A percentile compares a stretch with the other conserved stretches of the same genome.
Conservation (phyloP, 2,797 vertebrate genomes). For the Podarcis lilfordi region DNA sequence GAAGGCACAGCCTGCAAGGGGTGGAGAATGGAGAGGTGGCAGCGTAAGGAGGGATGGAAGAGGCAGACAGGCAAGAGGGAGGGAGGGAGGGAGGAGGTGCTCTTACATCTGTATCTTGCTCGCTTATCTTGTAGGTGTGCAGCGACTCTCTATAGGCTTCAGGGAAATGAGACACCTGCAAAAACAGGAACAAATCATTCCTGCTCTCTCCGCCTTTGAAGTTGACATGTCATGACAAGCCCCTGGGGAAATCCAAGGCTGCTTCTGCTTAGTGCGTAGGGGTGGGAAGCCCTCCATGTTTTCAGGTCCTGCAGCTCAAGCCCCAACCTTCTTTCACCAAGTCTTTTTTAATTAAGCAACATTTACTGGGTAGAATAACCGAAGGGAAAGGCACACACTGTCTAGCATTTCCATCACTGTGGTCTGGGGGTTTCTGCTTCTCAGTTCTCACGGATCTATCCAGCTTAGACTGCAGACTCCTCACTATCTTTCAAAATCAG, state of each 20-base stretch:
- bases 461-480: neutral
- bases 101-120: conserved; percentile 96
- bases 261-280: neutral
- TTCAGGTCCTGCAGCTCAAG: neutral
- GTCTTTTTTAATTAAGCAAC: neutral
- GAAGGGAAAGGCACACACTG: neutral
- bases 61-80: neutral
- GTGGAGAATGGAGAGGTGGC: neutral
- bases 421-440: neutral
- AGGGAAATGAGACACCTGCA: conserved; percentile 89
- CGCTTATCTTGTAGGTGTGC: conserved; percentile 91
- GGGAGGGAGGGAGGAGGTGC: conserved; percentile 41
- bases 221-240: neutral
- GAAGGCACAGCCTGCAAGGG: neutral
- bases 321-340: neutral
- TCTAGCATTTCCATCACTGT: neutral
- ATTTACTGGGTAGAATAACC: neutral
- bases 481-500: neutral
- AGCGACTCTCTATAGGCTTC: conserved; percentile 89
- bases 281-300: neutral
- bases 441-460: neutral
- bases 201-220: neutral
- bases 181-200: conserved; percentile 63
- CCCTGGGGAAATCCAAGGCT: neutral
- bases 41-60: neutral